Percentiles rank a stretch among this genome's conserved stretches.
Conservation (phyloP, 2,888 invertebrate genomes). For the Hypomecis punctinalis region DNA sequence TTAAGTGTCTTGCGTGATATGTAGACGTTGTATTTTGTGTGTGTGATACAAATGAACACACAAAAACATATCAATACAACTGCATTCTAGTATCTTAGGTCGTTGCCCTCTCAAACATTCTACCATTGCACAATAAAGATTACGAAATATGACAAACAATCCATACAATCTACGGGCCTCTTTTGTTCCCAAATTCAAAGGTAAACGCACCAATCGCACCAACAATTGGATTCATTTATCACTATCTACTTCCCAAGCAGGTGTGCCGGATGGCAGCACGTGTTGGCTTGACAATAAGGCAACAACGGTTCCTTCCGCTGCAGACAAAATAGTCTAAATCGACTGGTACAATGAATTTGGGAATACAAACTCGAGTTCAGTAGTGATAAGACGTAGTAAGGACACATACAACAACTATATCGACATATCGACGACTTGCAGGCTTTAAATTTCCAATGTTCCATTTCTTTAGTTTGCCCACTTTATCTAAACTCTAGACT, state of each 20-base stretch:
- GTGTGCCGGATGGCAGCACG: slow-evolving; percentile 70
- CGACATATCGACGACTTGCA: no score
- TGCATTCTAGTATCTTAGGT: not conserved
- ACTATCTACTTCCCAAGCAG: slow-evolving; percentile 60
- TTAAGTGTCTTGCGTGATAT: no score
- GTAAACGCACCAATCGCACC: slow-evolving; percentile 48
- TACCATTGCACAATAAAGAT: slow-evolving; percentile 25
- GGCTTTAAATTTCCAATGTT: no score
- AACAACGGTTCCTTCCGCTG: slow-evolving; percentile 65
- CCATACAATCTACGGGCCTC: slow-evolving; percentile 29
- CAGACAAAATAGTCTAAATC: slow-evolving; percentile 46
- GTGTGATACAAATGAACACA: no score
- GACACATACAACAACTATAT: not conserved
- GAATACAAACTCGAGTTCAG: slow-evolving; percentile 16
- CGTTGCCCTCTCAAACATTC: slow-evolving; percentile 22
- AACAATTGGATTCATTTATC: slow-evolving; percentile 58
- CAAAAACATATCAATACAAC: not conserved
- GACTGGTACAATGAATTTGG: slow-evolving; percentile 39
- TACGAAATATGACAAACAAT: slow-evolving; percentile 36
- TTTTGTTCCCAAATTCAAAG: slow-evolving; percentile 42
- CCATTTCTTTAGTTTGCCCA: no score
- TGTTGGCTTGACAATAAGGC: slow-evolving; percentile 55
- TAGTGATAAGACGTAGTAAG: slow-evolving; percentile 16
- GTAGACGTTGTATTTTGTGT: no score
- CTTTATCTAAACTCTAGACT: no score